Percentiles rank a stretch among this genome's conserved stretches.
Conservation (phyloP, 2,888 invertebrate species). For the Rhyacophila evoluta region DNA sequence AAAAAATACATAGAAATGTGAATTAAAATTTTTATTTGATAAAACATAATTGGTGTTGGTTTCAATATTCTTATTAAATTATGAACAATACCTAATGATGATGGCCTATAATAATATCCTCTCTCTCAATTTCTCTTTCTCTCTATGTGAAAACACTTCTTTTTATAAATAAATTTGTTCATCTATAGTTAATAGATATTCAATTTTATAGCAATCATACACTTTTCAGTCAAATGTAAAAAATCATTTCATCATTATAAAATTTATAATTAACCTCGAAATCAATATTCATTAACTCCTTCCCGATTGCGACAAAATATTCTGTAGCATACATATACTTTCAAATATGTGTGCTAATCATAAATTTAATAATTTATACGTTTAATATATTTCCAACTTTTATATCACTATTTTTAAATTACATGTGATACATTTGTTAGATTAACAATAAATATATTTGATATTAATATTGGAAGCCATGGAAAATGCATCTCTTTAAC, state of each 20-base stretch:
- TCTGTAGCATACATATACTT: no score
- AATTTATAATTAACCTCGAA: slow-evolving; percentile 3
- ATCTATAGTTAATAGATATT: background rate
- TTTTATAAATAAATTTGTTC: slow-evolving; percentile 15
- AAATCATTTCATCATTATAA: background rate
- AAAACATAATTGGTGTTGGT: background rate
- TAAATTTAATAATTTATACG: no score
- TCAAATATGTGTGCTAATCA: no score
- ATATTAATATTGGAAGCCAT: no score
- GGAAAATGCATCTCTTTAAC: no score
- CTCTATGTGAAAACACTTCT: background rate
- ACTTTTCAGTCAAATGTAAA: slow-evolving; percentile 19
- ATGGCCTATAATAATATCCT: background rate
- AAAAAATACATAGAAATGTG: background rate
- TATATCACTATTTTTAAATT: no score
- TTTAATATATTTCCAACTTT: no score
- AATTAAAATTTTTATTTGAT: background rate
- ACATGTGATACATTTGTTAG: no score
- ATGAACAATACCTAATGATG: slow-evolving; percentile 9
- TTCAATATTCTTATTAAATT: background rate
- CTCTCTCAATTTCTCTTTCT: background rate
- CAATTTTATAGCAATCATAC: background rate
- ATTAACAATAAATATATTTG: no score
- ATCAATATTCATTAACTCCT: background rate
- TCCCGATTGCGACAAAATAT: background rate